A percentile compares a stretch with the other conserved stretches of the same genome.
Conservation (phyloP, 2,113 vertebrate species). For the Pterophyllum scalare region DNA sequence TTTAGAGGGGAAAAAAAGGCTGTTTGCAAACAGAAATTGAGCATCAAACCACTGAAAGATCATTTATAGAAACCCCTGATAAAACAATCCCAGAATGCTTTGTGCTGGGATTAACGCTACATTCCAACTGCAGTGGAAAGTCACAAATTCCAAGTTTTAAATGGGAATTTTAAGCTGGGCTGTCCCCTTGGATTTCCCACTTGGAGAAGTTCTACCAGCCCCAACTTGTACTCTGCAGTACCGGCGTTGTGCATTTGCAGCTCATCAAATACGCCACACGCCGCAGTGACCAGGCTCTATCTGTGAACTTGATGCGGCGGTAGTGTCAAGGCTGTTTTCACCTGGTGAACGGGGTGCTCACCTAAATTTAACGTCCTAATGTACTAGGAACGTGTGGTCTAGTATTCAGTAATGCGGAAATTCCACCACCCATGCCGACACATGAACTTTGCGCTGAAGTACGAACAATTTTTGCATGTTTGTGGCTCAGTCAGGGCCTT, state of each 20-base stretch:
- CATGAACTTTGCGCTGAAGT: neutral
- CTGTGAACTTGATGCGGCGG: neutral
- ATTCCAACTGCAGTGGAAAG: neutral
- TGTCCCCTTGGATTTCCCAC: neutral
- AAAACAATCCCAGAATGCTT: neutral
- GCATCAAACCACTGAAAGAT: neutral
- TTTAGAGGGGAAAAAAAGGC: neutral
- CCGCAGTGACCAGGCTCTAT: neutral
- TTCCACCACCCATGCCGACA: neutral
- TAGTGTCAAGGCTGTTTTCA: neutral
- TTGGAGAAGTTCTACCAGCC: neutral
- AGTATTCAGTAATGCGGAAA: neutral
- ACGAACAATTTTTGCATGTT: neutral
- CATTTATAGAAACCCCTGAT: neutral
- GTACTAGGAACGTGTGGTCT: neutral
- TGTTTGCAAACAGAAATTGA: neutral
- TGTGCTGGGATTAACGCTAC: neutral
- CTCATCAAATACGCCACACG: neutral
- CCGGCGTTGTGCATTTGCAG: neutral
- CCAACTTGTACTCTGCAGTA: neutral
- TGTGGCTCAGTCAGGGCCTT: neutral
- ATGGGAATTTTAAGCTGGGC: no score
- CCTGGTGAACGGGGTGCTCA: neutral
- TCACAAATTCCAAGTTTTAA: no score
- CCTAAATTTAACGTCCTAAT: neutral